Percentiles rank a stretch among this genome's conserved stretches.
Conservation (phyloP, 1,140 invertebrate species). For the Colletes gigas region DNA sequence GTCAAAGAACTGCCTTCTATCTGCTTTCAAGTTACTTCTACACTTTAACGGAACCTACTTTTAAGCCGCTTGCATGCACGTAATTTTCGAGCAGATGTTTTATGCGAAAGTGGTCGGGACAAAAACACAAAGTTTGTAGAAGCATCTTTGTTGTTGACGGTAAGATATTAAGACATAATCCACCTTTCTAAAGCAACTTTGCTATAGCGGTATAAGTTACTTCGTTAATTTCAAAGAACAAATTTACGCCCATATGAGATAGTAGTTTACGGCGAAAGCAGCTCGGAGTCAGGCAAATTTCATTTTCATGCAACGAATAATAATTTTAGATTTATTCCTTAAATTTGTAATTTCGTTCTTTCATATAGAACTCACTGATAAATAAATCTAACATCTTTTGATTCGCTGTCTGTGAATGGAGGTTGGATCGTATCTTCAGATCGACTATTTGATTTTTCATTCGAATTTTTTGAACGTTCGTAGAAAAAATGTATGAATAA, state of each 20-base stretch:
- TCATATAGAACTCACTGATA: no score
- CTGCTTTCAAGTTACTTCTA: neutral
- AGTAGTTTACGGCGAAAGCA: neutral
- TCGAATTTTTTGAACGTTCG: neutral
- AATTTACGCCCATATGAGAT: neutral
- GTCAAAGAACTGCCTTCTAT: neutral
- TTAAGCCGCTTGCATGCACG: neutral
- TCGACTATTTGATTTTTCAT: conserved; percentile 3
- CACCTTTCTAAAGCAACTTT: neutral
- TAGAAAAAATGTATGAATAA: no score
- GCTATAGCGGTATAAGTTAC: neutral
- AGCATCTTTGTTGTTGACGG: neutral
- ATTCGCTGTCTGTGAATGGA: no score
- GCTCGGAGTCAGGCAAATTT: neutral
- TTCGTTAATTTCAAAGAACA: neutral
- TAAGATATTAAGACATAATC: neutral
- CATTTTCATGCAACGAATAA: no score
- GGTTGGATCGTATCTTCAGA: no score
- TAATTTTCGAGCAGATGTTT: neutral
- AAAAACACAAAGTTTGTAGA: neutral
- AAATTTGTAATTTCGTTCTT: no score
- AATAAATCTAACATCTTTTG: no score
- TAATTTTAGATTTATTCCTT: no score
- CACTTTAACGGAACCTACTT: neutral
- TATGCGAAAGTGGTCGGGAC: neutral